Base-by-base conservation (phyloP, 2,888 invertebrate species). In the Xiphydria camelus region DNA sequence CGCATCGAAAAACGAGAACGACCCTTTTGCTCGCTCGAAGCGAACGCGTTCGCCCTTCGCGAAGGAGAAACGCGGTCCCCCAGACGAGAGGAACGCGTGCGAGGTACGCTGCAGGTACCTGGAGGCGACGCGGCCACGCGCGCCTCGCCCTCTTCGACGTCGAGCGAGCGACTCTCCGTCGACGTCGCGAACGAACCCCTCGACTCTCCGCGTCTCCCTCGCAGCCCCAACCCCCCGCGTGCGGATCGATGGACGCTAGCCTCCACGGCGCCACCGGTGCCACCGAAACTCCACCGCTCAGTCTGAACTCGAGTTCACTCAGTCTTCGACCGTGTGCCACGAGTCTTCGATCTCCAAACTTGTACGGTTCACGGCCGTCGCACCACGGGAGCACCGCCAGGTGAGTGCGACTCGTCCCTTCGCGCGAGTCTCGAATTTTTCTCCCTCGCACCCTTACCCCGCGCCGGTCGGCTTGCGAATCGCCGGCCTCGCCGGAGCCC, bases 241-340 rank as follows among this genome's bases (percentile, higher is more conserved):
- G 50, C 54, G 51, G 51, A 55, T 59, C 60, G 59, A 58, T 56
- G 54, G 47, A 47, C 40, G 41, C 47, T 57, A 59, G 59, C 38
- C 56, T 48, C 52, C 45, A 57, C 56, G 70, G 67, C 70, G 73
- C 70, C 64, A 66, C 57, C 53, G 59, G 65, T 69, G 64, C 44
- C 47, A 51, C 59, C 51, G 62, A 58, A 58, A 63, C 63, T 53
- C 62, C 55, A 59, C 58, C 57, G 68, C 62, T 68, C 69, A 71
- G 74, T 74, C 68, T 64, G 66, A 70, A 69, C 67, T 69, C 72
- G 67, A 68, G 70, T 73, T 70, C 71, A 74, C 68, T 73, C 74
- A 71, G 72, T 73, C 69, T 62, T 70, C 68, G 68, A 71, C 62
- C 68, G 70, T 64, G 70, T 66, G 67, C 70, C 69, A 70, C 72